A percentile compares a stretch with the other conserved stretches of the same genome.
phyloP scores from a whole-genome alignment of 2,888 invertebrate genomes.

The Sicus ferrugineus region DNA sequence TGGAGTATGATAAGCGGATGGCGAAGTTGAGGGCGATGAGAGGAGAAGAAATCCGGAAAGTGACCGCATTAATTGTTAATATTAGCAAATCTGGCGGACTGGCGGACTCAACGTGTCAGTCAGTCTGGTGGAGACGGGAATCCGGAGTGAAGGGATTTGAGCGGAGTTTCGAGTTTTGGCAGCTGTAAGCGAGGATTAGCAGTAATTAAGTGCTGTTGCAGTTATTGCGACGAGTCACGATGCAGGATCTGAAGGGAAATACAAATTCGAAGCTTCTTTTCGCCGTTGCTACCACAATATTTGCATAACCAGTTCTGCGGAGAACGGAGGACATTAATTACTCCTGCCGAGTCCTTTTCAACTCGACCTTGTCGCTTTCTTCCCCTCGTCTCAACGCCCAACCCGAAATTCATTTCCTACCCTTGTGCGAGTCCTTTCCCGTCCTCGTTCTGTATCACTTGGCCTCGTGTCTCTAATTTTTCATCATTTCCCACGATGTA shows the following conservation, averaged over 20 bases:
- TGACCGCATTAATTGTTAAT: slow-evolving; percentile 27
- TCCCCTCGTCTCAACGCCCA: no score
- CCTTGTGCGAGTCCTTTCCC: no score
- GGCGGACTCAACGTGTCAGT: neutral
- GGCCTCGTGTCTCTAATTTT: no score
- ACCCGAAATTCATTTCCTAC: no score
- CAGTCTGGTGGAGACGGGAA: neutral
- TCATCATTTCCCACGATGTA: no score
- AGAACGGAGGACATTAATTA: no score
- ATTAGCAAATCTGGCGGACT: slow-evolving; percentile 2
- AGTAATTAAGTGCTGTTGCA: slow-evolving; percentile 7
- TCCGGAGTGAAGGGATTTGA: neutral
- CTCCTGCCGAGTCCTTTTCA: no score
- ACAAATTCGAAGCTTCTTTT: neutral
- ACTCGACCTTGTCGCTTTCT: no score
- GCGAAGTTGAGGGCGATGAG: neutral
- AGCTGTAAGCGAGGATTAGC: slow-evolving; percentile 19
- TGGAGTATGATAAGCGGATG: neutral
- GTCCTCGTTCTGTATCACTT: no score
- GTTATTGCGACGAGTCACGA: neutral
- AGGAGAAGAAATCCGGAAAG: no score
- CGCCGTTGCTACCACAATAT: no score
- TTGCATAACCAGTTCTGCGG: no score
- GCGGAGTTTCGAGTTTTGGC: neutral
- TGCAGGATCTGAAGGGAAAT: neutral